These are phyloP conservation scores for Engraulis encrasicolus DNA, from an alignment of 2,113 vertebrate species.

Conservation along the genomic window DNA sequence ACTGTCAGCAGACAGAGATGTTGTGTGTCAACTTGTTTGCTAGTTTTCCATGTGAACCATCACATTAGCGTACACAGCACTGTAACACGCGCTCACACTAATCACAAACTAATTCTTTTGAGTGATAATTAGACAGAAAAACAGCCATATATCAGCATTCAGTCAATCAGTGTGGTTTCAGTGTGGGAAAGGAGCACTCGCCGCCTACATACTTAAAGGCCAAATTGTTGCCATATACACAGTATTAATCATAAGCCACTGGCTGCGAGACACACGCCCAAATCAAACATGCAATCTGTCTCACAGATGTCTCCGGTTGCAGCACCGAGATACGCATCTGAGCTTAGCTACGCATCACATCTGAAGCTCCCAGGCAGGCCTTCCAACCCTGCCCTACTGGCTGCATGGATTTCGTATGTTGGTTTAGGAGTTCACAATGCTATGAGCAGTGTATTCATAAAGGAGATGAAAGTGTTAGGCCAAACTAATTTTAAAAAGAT, in stretches of 20 bases:
- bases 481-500: too few relatives aligned
- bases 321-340: not conserved
- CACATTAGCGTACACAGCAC: not conserved
- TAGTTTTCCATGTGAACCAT: not conserved
- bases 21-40: not conserved
- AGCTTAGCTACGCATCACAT: not conserved
- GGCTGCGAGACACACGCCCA: not conserved
- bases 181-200: not conserved
- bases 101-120: not conserved
- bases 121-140: not conserved
- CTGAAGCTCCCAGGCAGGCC: not conserved
- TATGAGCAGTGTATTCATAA: too few relatives aligned
- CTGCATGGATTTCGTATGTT: too few relatives aligned
- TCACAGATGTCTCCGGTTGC: constrained; percentile 13
- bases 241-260: not conserved
- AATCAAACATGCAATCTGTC: constrained; percentile 12
- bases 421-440: too few relatives aligned
- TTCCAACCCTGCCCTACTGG: not conserved
- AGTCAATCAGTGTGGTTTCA: not conserved
- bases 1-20: not conserved
- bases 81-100: not conserved
- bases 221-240: constrained; percentile 14
- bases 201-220: not conserved
- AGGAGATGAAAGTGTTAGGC: too few relatives aligned
- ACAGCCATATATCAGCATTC: not conserved